These are phyloP conservation scores for Sarotherodon lohbergeri DNA, from an alignment of 2,113 vertebrate species.

Conservation along the genomic window DNA sequence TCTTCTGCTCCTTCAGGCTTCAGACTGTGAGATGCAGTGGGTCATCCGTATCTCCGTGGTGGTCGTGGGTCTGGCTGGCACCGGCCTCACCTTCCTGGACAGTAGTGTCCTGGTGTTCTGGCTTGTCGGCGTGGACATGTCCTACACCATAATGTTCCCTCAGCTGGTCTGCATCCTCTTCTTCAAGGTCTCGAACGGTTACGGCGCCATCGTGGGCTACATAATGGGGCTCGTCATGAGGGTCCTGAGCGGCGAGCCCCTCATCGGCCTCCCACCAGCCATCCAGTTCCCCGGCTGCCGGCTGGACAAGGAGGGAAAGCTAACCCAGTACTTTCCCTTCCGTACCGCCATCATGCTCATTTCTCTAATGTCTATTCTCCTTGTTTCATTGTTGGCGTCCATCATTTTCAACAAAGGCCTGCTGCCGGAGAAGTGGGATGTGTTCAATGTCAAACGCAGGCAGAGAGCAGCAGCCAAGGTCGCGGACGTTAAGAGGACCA, in stretches of 20 bases:
- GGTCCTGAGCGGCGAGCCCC: conserved; percentile 75
- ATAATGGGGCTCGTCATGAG: conserved; percentile 70
- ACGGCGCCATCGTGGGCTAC: conserved; percentile 57
- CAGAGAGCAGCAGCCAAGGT: neutral
- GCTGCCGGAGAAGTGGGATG: conserved; percentile 68
- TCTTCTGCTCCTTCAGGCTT: conserved; percentile 62
- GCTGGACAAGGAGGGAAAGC: conserved; percentile 29
- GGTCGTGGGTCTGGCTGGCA: conserved; percentile 68
- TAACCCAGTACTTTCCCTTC: conserved; percentile 76
- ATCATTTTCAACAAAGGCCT: conserved; percentile 70
- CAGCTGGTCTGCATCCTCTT: conserved; percentile 81
- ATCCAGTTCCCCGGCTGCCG: conserved; percentile 72
- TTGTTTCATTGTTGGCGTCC: conserved; percentile 55
- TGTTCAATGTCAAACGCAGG: conserved; percentile 60
- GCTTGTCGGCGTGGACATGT: conserved; percentile 80
- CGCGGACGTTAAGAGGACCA: neutral
- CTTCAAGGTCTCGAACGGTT: conserved; percentile 62
- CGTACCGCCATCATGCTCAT: conserved; percentile 73
- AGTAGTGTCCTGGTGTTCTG: conserved; percentile 78
- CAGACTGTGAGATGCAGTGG: conserved; percentile 77
- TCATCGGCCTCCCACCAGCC: conserved; percentile 64
- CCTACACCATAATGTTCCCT: conserved; percentile 79
- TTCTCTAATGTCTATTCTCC: conserved; percentile 53
- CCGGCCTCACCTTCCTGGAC: conserved; percentile 72
- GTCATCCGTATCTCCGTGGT: conserved; percentile 76